These are phyloP conservation scores for Tetropium fuscum DNA, from an alignment of 2,888 invertebrate species.

Conservation along the genomic window DNA sequence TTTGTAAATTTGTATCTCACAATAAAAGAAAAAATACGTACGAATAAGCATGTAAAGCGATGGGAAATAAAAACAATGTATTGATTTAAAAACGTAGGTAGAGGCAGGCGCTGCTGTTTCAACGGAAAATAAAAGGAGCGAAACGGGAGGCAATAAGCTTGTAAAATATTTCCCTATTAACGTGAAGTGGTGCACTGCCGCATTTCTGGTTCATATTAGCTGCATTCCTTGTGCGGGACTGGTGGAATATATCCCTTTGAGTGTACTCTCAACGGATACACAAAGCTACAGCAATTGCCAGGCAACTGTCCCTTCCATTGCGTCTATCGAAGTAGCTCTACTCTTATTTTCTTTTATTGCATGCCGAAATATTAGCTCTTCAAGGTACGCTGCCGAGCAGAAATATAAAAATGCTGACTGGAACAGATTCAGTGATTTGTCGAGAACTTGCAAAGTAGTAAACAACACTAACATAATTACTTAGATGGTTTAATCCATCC, in stretches of 20 bases:
- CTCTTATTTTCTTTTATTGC: too few species aligned
- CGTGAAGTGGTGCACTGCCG: slow-evolving; percentile 30
- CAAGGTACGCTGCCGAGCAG: too few species aligned
- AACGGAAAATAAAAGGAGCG: slow-evolving; percentile 19
- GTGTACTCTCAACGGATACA: slow-evolving; percentile 15
- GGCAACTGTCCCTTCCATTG: slow-evolving; percentile 14
- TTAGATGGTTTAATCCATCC: too few species aligned
- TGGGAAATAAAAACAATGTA: slow-evolving; percentile 15
- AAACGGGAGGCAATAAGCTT: slow-evolving; percentile 33
- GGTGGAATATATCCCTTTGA: slow-evolving; percentile 29
- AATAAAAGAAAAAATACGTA: too few species aligned
- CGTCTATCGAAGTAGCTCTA: neutral
- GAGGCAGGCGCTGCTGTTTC: slow-evolving; percentile 6
- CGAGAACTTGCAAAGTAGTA: too few species aligned
- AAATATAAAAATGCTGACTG: too few species aligned
- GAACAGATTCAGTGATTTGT: too few species aligned
- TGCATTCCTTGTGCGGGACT: slow-evolving; percentile 38
- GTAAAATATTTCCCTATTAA: slow-evolving; percentile 37
- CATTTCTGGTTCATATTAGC: slow-evolving; percentile 37
- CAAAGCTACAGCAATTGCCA: slow-evolving; percentile 19
- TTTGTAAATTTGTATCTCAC: too few species aligned
- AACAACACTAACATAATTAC: too few species aligned
- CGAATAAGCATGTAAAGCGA: neutral
- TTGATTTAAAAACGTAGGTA: slow-evolving; percentile 11
- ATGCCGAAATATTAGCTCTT: too few species aligned